Base-by-base conservation (phyloP, 2,797 vertebrate genomes). In the Melanotaenia trifasciata region DNA sequence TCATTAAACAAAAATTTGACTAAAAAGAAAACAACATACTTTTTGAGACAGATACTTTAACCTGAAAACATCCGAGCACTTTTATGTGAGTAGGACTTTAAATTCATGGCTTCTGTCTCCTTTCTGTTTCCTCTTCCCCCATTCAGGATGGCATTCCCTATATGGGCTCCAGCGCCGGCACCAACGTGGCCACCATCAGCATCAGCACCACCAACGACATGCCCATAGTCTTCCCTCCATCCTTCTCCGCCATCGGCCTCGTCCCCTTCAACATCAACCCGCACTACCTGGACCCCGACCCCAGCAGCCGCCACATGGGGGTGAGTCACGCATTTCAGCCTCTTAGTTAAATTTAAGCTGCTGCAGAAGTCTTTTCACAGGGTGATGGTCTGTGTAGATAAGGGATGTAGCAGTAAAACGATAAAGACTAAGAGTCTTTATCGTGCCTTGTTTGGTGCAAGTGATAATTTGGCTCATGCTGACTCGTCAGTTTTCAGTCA, bases 181-280 rank as follows among this genome's bases (percentile, higher is more conserved):
- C 95, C 54, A 96, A 97, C 0, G 94, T 96, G 58, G 94, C 95
- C 61, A 96, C 96, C 0, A 0, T 96, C 91, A 96, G 96, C 92
- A 97, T 97, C 87, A 95, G 78, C 86, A 97, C 96, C 78, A 97
- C 95, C 83, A 97, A 97, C 60, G 96, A 97, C 92, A 97, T 97
- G 95, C 96, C 96, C 69, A 96, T 96, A 70, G 95, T 96, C 77
- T 96, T 83, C 80, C 96, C 96, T 2, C 96, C 96, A 26, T 93
- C 95, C 64, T 92, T 97, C 76, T 47, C 87, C 18, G 96, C 95
- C 78, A 91, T 97, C 32, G 95, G 93, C 72, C 93, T 97, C 72
- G 93, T 97, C 50, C 95, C 96, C 72, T 97, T 97, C 87, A 97
- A 97, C 89, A 96, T 97, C 76, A 97, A 97, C 83, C 96, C 96